Conservation (phyloP, 2,113 vertebrate species). For the Sigmodon hispidus region DNA sequence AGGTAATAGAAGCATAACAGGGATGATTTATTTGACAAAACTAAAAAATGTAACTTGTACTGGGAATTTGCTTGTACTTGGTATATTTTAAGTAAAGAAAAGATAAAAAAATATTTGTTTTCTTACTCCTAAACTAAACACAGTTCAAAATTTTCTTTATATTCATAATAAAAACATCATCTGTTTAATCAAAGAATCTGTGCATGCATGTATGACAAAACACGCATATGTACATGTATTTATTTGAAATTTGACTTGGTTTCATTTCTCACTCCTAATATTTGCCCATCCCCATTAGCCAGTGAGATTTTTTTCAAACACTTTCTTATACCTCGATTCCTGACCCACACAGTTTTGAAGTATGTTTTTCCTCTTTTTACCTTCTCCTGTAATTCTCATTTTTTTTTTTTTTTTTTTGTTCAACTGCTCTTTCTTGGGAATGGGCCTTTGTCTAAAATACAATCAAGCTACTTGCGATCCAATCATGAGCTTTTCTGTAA, state of each 20-base stretch:
- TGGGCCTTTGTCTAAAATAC: background rate
- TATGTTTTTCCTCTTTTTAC: background rate
- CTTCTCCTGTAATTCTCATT: background rate
- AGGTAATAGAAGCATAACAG: background rate
- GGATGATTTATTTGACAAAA: background rate
- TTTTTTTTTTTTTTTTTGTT: background rate
- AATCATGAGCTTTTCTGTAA: background rate
- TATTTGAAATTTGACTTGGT: background rate
- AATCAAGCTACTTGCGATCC: background rate
- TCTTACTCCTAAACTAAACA: background rate
- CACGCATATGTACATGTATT: background rate
- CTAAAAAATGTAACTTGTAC: background rate
- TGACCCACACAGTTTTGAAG: background rate
- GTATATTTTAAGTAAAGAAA: background rate
- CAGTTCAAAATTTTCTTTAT: background rate
- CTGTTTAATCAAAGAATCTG: background rate
- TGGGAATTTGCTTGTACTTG: background rate
- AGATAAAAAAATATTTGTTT: background rate
- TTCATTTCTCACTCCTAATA: background rate
- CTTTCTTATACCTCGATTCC: background rate
- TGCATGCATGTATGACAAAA: background rate
- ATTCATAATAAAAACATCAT: background rate
- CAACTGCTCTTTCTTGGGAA: background rate
- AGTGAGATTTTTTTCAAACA: background rate
- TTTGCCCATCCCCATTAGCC: too few relatives aligned